phyloP scores from a whole-genome alignment of 1,140 invertebrate genomes.

The Solen grandis region DNA sequence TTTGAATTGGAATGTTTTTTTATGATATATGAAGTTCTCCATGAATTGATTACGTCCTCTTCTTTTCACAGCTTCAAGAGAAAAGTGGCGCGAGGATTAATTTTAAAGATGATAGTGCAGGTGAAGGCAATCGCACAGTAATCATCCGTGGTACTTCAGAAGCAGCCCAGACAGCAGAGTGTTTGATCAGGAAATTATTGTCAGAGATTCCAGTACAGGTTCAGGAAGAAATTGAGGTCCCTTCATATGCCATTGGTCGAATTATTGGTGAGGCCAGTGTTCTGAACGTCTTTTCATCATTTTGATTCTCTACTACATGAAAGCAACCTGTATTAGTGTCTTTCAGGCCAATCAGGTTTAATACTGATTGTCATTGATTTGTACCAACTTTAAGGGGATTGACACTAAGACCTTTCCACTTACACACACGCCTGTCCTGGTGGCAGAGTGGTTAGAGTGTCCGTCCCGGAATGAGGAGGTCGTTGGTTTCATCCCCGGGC shows the following conservation, averaged over 20 bases:
- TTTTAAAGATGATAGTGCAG: slow-evolving; percentile 83
- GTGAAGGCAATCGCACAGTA: slow-evolving; percentile 82
- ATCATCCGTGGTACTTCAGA: slow-evolving; percentile 85
- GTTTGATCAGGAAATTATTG: slow-evolving; percentile 87
- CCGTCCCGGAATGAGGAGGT: too few relatives aligned
- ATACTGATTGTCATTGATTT: neutral
- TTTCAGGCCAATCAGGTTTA: neutral
- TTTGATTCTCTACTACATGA: neutral
- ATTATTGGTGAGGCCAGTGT: slow-evolving; percentile 84
- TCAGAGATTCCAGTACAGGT: slow-evolving; percentile 86
- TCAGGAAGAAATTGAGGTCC: slow-evolving; percentile 85
- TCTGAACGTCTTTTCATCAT: neutral
- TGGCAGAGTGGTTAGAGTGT: too few relatives aligned
- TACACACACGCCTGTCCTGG: neutral
- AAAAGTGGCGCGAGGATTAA: slow-evolving; percentile 87
- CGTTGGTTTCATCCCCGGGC: neutral
- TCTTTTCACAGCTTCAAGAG: slow-evolving; percentile 84
- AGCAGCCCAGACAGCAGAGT: slow-evolving; percentile 86
- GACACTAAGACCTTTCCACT: neutral
- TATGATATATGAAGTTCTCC: too few relatives aligned
- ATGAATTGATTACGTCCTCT: neutral
- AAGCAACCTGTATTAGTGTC: neutral
- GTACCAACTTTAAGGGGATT: neutral
- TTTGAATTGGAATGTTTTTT: too few relatives aligned
- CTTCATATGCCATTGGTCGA: slow-evolving; percentile 84